Evolutionary conservation across 2,888 invertebrate species (phyloP).

Genomic region (Mayetiola destructor): DNA sequence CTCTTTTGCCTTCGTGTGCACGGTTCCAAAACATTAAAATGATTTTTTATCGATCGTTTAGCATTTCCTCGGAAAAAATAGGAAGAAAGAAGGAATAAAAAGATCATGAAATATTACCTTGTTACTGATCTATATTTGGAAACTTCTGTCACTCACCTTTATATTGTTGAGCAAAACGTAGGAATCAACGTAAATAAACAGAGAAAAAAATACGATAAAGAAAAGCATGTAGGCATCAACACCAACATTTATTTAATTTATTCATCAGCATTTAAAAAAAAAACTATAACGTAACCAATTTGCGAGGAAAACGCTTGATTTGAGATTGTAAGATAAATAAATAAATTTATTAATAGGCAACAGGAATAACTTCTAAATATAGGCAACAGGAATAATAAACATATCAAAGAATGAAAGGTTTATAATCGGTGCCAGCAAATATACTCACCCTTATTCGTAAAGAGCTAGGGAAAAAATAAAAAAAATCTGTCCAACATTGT

Average conservation of each 20-base stretch:
- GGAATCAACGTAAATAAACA: not conserved
- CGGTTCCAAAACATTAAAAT: constrained; percentile 2
- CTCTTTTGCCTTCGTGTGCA: too few species aligned
- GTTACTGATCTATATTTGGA: constrained; percentile 3
- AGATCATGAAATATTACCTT: not conserved
- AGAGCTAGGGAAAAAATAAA: too few species aligned
- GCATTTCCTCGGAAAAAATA: too few species aligned
- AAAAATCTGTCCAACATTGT: too few species aligned
- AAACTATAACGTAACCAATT: not conserved
- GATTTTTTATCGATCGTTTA: not conserved
- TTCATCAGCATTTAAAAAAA: not conserved
- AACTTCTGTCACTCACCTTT: constrained; percentile 9
- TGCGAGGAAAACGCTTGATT: not conserved
- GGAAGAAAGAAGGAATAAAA: too few species aligned
- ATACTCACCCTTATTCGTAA: too few species aligned
- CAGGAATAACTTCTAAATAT: not conserved
- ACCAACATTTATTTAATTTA: not conserved
- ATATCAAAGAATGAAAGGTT: not conserved
- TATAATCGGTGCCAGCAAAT: too few species aligned
- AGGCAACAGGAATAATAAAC: not conserved
- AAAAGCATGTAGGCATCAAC: too few species aligned
- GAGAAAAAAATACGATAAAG: not conserved
- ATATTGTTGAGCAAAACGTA: constrained; percentile 6
- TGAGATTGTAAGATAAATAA: not conserved
- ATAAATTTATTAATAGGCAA: not conserved